phyloP scores from a whole-genome alignment of 2,888 invertebrate species.

The Erebia palarica region DNA sequence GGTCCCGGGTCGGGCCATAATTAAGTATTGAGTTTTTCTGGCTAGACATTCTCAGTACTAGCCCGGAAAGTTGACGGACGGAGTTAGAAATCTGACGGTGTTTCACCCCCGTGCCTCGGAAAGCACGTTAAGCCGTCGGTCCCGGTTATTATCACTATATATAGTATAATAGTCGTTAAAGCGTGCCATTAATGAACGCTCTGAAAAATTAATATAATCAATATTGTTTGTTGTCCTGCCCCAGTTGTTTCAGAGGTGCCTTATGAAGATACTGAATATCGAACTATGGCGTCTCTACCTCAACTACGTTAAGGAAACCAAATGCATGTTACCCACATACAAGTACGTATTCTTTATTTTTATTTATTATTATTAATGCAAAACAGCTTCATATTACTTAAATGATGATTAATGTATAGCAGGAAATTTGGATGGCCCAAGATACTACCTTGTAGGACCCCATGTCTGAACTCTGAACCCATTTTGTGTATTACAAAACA shows the following conservation, averaged over 20 bases:
- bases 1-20: too few relatives aligned
- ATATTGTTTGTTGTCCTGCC: slow-evolving; percentile 22
- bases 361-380: too few relatives aligned
- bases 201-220: slow-evolving; percentile 9
- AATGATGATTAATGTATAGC: not conserved
- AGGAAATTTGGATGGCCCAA: not conserved
- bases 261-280: slow-evolving; percentile 99
- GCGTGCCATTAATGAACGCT: too few relatives aligned
- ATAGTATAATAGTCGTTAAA: too few relatives aligned
- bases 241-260: slow-evolving; percentile 97
- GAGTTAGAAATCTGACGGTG: too few relatives aligned
- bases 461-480: slow-evolving; percentile 74
- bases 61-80: too few relatives aligned
- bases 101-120: too few relatives aligned
- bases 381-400: not conserved
- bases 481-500: not conserved
- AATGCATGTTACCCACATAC: slow-evolving; percentile 94
- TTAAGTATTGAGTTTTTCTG: too few relatives aligned
- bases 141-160: too few relatives aligned
- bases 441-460: not conserved
- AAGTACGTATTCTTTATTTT: slow-evolving; percentile 88
- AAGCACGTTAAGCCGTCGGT: too few relatives aligned
- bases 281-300: slow-evolving; percentile 99
- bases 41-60: too few relatives aligned
- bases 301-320: slow-evolving; percentile 98